Evolutionary conservation across 2,113 vertebrate species (phyloP).

Genomic region (Ceuthmochares aereus): DNA sequence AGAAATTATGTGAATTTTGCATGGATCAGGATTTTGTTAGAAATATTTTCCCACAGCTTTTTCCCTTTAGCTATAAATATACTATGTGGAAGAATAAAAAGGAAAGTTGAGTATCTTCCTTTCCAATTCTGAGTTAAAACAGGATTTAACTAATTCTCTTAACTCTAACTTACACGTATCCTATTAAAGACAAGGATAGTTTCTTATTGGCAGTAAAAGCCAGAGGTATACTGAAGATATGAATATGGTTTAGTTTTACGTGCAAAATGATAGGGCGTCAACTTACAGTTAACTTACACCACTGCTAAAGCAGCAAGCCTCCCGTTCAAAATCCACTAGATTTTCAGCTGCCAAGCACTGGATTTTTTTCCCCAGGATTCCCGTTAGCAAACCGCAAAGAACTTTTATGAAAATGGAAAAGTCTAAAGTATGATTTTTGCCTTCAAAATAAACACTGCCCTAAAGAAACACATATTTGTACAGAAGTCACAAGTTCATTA

Average conservation of each 20-base stretch:
- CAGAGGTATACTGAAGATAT: neutral
- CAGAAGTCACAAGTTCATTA: constrained; percentile 47
- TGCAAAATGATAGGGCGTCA: neutral
- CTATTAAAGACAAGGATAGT: neutral
- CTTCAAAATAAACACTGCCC: constrained; percentile 15
- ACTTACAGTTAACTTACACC: neutral
- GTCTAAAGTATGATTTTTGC: neutral
- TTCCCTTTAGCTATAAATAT: neutral
- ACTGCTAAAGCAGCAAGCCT: neutral
- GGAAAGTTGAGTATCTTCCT: neutral
- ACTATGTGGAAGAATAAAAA: neutral
- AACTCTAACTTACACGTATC: neutral
- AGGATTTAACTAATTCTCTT: neutral
- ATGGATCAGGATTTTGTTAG: neutral
- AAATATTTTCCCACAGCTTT: neutral
- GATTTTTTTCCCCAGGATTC: constrained; percentile 4
- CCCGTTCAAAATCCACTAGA: neutral
- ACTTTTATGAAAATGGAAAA: constrained; percentile 10
- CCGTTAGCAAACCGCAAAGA: neutral
- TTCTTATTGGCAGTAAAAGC: neutral
- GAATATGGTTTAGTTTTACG: neutral
- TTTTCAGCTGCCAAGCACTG: constrained; percentile 6
- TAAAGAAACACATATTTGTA: constrained; percentile 21
- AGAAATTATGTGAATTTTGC: neutral
- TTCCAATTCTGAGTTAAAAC: neutral